Base-by-base conservation (phyloP, 2,888 invertebrate genomes). In the Phyllotreta cruciferae region DNA sequence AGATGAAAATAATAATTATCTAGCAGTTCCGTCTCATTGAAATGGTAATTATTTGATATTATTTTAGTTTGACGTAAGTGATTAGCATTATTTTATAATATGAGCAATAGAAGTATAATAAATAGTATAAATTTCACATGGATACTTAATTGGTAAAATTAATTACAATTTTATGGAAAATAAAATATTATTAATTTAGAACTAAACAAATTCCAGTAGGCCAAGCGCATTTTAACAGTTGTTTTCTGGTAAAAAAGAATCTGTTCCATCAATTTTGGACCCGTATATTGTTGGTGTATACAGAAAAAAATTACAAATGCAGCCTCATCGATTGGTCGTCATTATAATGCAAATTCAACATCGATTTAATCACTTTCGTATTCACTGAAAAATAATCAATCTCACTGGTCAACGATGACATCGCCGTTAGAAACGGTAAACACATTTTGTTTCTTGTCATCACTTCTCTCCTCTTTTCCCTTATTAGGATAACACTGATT, bases 401-500 rank as follows among this genome's bases (percentile, higher is more conserved):
- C 42, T 58, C 41, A 58, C 42, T 50, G 37, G 57, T 13, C 44
- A 13, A 10, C 41, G 41, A 39, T 34, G n/a, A 42, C 34, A 34
- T 55, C 42, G 7, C 64, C 71, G 58, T 71, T 76, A 45, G 75
- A 71, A 62, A 80, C 75, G 42, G 79, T 78, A 74, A 78, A 80
- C 74, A 79, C 75, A 74, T 75, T 71, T 68, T 74, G 76, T 72
- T 72, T 73, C 64, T 72, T 71, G 60, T 76, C 49, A 35, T 11
- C 67, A 49, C 56, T 38, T 41, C 53, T 63, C 39, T 68, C 67
- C 42, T 73, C 72, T 72, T 74, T 75, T 63, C 70, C 73, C 76
- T 70, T 73, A 24, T 24, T 24, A 58, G 79, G 81, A 80, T 78
- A 73, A 70, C 85, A 85, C 80, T 85, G 85, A 78, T 77, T 75